Evolutionary conservation across 2,888 invertebrate species (phyloP).

Genomic region (Micoletzkya japonica): DNA sequence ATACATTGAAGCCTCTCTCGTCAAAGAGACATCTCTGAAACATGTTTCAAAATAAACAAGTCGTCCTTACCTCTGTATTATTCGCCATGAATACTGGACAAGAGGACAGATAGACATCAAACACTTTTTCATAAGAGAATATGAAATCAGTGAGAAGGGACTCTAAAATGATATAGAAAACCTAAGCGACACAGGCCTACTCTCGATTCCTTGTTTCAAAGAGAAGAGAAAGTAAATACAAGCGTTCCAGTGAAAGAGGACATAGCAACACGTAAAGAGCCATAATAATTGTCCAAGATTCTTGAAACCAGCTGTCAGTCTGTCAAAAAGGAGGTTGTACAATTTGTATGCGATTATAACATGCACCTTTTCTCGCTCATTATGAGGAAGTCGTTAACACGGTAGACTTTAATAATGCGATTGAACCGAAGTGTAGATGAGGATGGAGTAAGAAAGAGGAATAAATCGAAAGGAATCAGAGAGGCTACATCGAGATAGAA

Average conservation of each 20-base stretch:
- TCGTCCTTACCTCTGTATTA: background rate
- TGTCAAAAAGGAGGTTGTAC: conserved; percentile 7
- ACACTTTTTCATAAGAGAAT: conserved; percentile 54
- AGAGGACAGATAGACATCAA: conserved; percentile 48
- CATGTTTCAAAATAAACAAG: background rate
- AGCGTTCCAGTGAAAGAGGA: conserved; percentile 56
- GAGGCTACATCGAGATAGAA: conserved; percentile 37
- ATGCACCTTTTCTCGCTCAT: conserved; percentile 29
- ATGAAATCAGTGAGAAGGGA: conserved; percentile 50
- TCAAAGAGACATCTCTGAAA: conserved; percentile 4
- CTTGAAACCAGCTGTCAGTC: conserved; percentile 41
- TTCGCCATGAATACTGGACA: conserved; percentile 16
- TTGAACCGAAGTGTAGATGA: conserved; percentile 33
- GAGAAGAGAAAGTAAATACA: conserved; percentile 59
- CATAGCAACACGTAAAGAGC: conserved; percentile 38
- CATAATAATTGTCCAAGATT: conserved; percentile 53
- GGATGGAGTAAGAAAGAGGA: conserved; percentile 32
- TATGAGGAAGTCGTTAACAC: conserved; percentile 41
- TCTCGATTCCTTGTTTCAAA: conserved; percentile 47
- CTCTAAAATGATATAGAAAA: conserved; percentile 36
- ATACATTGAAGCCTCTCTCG: background rate
- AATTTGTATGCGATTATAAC: background rate
- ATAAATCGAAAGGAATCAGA: conserved; percentile 47
- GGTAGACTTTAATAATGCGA: conserved; percentile 31
- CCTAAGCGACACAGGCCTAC: conserved; percentile 29